Evolutionary conservation across 1,140 invertebrate species (phyloP).

Genomic region (Bombus pyrosoma): DNA sequence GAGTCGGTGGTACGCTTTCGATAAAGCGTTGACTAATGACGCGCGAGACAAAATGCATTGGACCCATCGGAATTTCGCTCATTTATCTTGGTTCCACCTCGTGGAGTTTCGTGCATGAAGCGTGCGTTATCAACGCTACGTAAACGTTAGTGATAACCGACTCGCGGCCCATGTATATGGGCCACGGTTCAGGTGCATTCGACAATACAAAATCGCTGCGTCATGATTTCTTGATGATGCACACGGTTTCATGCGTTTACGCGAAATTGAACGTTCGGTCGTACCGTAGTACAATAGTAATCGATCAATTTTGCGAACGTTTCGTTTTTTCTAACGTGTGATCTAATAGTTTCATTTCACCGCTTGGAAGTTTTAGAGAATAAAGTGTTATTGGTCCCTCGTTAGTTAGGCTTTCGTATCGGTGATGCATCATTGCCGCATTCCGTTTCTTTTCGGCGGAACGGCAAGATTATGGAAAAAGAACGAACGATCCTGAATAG

Average conservation of each 20-base stretch:
- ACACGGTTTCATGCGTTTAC: neutral
- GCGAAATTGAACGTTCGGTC: neutral
- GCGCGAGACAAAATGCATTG: conserved; percentile 24
- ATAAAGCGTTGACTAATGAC: conserved; percentile 50
- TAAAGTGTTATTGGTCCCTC: neutral
- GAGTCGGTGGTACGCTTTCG: neutral
- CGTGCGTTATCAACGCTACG: conserved; percentile 41
- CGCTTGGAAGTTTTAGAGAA: neutral
- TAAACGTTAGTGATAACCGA: conserved; percentile 37
- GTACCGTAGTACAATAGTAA: neutral
- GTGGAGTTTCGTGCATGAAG: conserved; percentile 39
- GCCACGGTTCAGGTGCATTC: conserved; percentile 1
- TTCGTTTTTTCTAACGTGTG: no score
- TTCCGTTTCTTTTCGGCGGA: conserved; percentile 16
- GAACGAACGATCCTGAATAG: conserved; percentile 16
- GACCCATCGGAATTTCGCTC: conserved; percentile 32
- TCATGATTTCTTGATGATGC: conserved; percentile 15
- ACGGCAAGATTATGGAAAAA: conserved; percentile 10
- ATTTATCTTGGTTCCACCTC: conserved; percentile 46
- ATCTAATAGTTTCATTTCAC: neutral
- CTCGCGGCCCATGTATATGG: neutral
- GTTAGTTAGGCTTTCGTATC: neutral
- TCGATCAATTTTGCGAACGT: neutral
- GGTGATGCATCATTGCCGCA: conserved; percentile 44
- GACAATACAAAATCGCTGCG: conserved; percentile 17